Conservation (phyloP, 2,888 invertebrate species). For the Axea sp. region DNA sequence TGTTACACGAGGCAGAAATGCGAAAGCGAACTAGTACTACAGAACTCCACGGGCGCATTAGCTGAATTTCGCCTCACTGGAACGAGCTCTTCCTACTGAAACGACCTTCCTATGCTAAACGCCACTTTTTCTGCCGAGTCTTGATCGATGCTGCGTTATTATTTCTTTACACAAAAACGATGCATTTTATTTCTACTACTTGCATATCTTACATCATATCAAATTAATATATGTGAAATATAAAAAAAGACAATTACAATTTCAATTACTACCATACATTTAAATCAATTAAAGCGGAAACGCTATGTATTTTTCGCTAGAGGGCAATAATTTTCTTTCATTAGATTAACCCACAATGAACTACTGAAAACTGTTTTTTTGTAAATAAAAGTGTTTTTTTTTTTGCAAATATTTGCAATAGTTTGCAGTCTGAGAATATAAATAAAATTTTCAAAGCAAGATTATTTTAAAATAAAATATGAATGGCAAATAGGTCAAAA, state of each 20-base stretch:
- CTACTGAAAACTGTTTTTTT: no score
- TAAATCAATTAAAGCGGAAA: neutral
- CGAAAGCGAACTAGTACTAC: constrained; percentile 60
- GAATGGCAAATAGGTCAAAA: no score
- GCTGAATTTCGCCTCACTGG: constrained; percentile 59
- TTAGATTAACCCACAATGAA: constrained; percentile 5
- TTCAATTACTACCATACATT: constrained; percentile 16
- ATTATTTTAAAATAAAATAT: no score
- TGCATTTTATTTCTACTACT: constrained; percentile 36
- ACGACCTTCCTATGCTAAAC: constrained; percentile 63
- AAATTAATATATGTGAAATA: constrained; percentile 37
- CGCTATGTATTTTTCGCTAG: constrained; percentile 1
- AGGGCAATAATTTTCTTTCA: constrained; percentile 4
- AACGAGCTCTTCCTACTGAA: constrained; percentile 51
- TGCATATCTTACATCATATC: constrained; percentile 25
- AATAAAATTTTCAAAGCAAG: no score
- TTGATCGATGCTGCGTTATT: constrained; percentile 52
- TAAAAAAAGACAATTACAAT: constrained; percentile 9
- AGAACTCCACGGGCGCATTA: constrained; percentile 59
- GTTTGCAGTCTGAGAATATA: no score
- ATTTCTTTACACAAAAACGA: constrained; percentile 37
- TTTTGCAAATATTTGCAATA: no score
- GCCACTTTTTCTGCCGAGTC: constrained; percentile 51
- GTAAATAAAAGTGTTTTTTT: no score
- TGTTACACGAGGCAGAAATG: constrained; percentile 63